Percentiles rank a stretch among this genome's conserved stretches.
These are phyloP conservation scores for Nothoprocta pentlandii DNA, from an alignment of 2,113 vertebrate species.

Conservation along the genomic window DNA sequence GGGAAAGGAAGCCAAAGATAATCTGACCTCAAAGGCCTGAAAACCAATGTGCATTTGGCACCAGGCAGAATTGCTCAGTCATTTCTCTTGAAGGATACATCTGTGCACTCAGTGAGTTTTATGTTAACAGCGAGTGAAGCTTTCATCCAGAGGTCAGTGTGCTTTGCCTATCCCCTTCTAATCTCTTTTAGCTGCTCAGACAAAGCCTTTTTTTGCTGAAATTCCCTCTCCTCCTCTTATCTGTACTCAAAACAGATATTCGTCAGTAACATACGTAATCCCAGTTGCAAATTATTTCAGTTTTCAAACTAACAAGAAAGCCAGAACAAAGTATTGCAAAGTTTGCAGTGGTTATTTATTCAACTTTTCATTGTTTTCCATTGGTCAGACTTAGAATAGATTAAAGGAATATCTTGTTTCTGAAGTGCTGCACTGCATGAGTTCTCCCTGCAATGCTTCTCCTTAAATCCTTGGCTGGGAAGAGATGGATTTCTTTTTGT, in stretches of 20 bases:
- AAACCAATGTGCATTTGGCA: background rate
- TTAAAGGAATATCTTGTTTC: accelerated
- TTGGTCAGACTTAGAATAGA: background rate
- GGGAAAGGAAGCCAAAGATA: background rate
- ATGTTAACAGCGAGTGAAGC: background rate
- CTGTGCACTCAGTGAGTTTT: accelerated
- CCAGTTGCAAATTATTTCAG: background rate
- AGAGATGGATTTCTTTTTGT: accelerated
- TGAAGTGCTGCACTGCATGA: background rate
- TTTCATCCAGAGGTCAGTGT: background rate
- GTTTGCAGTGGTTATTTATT: accelerated
- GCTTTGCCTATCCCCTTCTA: background rate
- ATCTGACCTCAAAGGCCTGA: background rate
- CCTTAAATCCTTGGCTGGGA: background rate
- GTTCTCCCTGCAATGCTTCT: background rate
- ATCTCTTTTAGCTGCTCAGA: background rate
- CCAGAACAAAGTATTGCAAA: too few species aligned
- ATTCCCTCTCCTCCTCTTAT: accelerated
- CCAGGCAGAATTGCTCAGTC: background rate
- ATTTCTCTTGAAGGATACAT: background rate
- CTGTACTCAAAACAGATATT: accelerated
- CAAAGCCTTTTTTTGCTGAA: accelerated
- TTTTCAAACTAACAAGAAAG: background rate
- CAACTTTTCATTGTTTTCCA: background rate
- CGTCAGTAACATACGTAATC: background rate